These are phyloP conservation scores for Ceratosolen fusciceps DNA, from an alignment of 1,140 invertebrate genomes.

Conservation along the genomic window DNA sequence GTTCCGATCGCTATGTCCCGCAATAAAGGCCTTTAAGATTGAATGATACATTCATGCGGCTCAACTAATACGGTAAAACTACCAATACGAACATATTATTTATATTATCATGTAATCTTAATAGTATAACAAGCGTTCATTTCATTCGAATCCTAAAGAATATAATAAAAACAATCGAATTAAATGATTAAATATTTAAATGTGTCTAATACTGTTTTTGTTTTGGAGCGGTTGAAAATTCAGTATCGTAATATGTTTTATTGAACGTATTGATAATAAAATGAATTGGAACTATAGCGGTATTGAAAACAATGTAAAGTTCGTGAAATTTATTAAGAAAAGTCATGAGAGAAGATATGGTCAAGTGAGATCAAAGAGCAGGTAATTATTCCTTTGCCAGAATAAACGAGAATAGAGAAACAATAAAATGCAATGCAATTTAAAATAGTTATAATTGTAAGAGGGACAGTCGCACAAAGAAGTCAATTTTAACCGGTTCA, in stretches of 20 bases:
- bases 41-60: not conserved
- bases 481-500: slow-evolving; percentile 29
- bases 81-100: not conserved
- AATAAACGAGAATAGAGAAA: slow-evolving; percentile 23
- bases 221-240: no score
- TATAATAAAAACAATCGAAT: not conserved
- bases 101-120: not conserved
- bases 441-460: slow-evolving; percentile 11
- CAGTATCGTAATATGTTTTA: no score
- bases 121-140: not conserved
- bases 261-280: no score
- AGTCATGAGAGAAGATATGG: not conserved
- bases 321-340: not conserved
- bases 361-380: slow-evolving; percentile 23
- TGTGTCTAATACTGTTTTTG: no score
- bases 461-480: not conserved
- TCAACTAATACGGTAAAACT: not conserved
- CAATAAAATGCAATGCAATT: slow-evolving; percentile 21
- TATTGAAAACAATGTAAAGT: not conserved
- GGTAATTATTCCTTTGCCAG: not conserved
- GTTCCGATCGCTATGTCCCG: not conserved
- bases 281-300: no score
- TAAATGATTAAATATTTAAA: no score
- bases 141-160: no score
- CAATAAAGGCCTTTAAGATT: not conserved